Base-by-base conservation (phyloP, 2,113 vertebrate species). In the Aegithalos caudatus region DNA sequence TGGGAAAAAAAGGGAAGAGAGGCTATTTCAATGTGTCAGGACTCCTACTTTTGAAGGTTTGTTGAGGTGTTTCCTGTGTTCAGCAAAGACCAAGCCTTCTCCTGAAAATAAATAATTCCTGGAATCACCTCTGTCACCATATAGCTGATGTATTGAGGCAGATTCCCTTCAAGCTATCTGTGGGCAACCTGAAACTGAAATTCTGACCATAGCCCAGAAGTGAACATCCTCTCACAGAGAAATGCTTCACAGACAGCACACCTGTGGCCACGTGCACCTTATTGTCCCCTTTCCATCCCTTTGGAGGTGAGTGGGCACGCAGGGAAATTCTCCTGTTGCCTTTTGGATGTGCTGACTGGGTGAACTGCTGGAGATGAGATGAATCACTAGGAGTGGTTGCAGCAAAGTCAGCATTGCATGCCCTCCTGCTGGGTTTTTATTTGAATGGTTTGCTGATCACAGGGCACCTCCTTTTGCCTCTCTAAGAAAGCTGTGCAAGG, bases 371-470 rank as follows among this genome's bases (percentile, higher is more conserved):
- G 53, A 88, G 71, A 56, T 67, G 53, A 86, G 78, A 78, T 94
- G 94, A 95, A 74, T 96, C 94, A 86, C 47, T n/a, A 90, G 95
- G 90, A 95, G 84, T 73, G 90, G 82, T 38, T 94, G 89, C 62
- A 93, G 67, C 80, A 53, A 53, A 91, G 64, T 77, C 58, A 47
- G 82, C 65, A 14, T 84, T 78, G 38, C 85, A 74, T 64, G 67
- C 51, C 24, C 64, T 94, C 76, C 85, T 74, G 58, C 76, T 78
- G 76, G 42, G 79, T 45, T 90, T 93, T 93, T 86, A 71, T 95
- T 93, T 94, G 76, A 72, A 65, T 21, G 14, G 40, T 37, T 92
- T 64, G 76, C 67, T 91, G 94, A 84, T 90, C 69, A 56, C 77
- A 80, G 58, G 81, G 76, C 90, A 91, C 92, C 7, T 57, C 91